A percentile compares a stretch with the other conserved stretches of the same genome.
Conservation (phyloP, 2,113 vertebrate genomes). For the Rhea pennata region DNA sequence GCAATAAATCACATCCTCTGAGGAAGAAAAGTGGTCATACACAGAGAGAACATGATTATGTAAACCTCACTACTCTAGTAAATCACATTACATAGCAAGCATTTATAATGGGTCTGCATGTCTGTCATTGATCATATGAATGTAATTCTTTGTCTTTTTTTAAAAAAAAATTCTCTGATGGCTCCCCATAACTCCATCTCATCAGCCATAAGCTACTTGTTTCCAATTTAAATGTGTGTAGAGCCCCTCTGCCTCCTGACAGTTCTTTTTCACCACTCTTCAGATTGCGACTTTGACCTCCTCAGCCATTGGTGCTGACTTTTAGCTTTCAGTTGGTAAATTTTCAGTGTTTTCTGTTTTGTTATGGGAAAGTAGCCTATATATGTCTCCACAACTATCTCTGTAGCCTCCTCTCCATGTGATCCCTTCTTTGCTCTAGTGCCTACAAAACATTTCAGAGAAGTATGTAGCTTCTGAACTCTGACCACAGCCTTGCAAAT, state of each 20-base stretch:
- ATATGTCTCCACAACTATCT: not conserved
- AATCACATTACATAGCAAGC: not conserved
- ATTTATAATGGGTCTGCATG: not conserved
- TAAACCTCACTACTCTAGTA: not conserved
- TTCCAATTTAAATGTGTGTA: not conserved
- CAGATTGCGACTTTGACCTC: not conserved
- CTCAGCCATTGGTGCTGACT: not conserved
- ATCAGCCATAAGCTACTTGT: not conserved
- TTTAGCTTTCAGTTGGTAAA: not conserved
- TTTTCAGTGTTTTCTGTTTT: not conserved
- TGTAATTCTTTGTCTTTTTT: not conserved
- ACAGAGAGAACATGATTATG: not conserved
- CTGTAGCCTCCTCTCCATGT: not conserved
- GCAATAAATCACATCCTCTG: not conserved
- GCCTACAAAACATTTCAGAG: not conserved
- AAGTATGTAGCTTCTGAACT: not conserved
- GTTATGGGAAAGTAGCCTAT: not conserved
- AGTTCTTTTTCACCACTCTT: not conserved
- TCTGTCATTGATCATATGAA: not conserved
- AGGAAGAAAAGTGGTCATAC: not conserved
- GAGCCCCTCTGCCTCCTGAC: not conserved
- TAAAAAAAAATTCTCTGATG: not conserved
- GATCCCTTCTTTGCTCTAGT: not conserved
- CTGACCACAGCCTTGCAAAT: not conserved
- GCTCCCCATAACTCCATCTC: not conserved